A percentile compares a stretch with the other conserved stretches of the same genome.
Evolutionary conservation across 2,888 invertebrate species (phyloP).

Genomic region (Unio pictorum): DNA sequence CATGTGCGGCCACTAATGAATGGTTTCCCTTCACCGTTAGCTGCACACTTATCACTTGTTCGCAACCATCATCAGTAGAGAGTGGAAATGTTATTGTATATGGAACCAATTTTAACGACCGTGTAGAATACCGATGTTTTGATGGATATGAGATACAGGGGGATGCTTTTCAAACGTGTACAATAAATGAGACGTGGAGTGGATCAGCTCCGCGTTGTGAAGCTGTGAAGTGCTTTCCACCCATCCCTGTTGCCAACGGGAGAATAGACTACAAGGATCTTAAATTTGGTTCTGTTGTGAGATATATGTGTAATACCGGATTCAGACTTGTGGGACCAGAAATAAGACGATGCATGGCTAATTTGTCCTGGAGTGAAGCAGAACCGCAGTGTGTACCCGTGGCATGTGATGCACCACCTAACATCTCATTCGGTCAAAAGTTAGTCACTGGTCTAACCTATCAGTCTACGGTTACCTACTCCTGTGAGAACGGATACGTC

Average conservation of each 20-base stretch:
- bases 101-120: conserved; percentile 54
- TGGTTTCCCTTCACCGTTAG: conserved; percentile 37
- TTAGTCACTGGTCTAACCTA: conserved; percentile 19
- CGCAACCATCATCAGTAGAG: conserved; percentile 19
- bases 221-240: conserved; percentile 38
- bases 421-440: conserved; percentile 39
- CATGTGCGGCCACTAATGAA: conserved; percentile 47
- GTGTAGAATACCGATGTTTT: conserved; percentile 48
- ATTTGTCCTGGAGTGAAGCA: conserved; percentile 49
- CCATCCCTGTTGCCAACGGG: conserved; percentile 71
- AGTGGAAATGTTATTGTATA: conserved; percentile 25
- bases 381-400: conserved; percentile 46
- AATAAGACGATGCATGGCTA: conserved; percentile 50
- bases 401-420: conserved; percentile 36
- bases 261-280: conserved; percentile 59
- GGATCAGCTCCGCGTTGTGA: conserved; percentile 37
- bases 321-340: conserved; percentile 53
- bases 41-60: conserved; percentile 30
- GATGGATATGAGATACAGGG: conserved; percentile 52
- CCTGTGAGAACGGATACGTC: conserved; percentile 45
- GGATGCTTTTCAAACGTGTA: conserved; percentile 38
- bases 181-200: conserved; percentile 51
- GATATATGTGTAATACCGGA: conserved; percentile 62
- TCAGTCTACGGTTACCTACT: conserved; percentile 31
- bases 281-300: conserved; percentile 41